A percentile compares a stretch with the other conserved stretches of the same genome.
phyloP scores from a whole-genome alignment of 2,888 invertebrate species.

The Athrips mouffetella region DNA sequence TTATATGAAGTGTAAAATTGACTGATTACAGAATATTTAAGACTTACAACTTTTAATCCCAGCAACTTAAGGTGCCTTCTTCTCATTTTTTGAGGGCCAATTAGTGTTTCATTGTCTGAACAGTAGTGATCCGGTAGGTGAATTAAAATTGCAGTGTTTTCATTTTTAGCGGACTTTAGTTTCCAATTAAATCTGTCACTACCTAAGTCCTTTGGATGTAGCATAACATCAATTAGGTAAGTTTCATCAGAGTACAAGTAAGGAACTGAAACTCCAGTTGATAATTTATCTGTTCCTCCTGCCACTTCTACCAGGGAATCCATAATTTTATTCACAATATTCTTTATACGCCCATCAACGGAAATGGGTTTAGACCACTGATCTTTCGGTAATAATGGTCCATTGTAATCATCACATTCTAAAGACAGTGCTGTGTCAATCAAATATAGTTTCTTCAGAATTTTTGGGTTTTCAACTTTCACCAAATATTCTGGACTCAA shows the following conservation, averaged over 20 bases:
- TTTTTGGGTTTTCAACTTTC: conserved; percentile 66
- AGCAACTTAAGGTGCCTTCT: conserved; percentile 79
- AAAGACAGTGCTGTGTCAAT: conserved; percentile 82
- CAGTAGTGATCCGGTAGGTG: conserved; percentile 83
- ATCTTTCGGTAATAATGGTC: conserved; percentile 77
- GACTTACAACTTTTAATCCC: conserved; percentile 80
- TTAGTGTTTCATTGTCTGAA: conserved; percentile 70
- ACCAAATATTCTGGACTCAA: conserved; percentile 80
- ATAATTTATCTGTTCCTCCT: conserved; percentile 66
- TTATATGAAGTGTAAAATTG: conserved; percentile 67
- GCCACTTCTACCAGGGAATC: conserved; percentile 59
- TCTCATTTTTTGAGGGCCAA: conserved; percentile 81
- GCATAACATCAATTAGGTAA: conserved; percentile 79
- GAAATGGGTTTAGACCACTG: conserved; percentile 69
- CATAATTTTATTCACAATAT: conserved; percentile 66
- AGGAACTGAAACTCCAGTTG: conserved; percentile 71
- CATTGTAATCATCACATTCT: conserved; percentile 78
- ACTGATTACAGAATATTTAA: conserved; percentile 75
- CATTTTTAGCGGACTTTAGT: conserved; percentile 54
- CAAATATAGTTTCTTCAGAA: conserved; percentile 75
- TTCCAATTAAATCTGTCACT: conserved; percentile 67
- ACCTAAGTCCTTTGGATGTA: conserved; percentile 68
- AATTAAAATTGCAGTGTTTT: conserved; percentile 78
- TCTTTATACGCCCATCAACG: conserved; percentile 74
- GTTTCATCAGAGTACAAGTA: conserved; percentile 76